Evolutionary conservation across 2,888 invertebrate species (phyloP).

Genomic region (Fabriciana adippe): DNA sequence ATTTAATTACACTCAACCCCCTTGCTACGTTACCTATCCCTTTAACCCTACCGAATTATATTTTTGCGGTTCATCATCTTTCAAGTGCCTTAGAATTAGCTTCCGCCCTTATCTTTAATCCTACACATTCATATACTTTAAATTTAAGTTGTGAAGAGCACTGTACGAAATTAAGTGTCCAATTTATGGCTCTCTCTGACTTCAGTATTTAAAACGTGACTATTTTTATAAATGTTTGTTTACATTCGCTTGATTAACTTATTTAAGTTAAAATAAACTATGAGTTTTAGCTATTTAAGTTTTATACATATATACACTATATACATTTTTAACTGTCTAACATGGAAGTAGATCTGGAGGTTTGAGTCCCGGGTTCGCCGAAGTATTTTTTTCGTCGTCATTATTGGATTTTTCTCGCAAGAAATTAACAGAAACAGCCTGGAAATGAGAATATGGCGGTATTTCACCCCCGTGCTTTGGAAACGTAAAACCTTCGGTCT

Average conservation of each 20-base stretch:
- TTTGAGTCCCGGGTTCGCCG: no score
- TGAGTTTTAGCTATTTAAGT: no score
- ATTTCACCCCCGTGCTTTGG: no score
- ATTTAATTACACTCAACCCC: slow-evolving; percentile 3
- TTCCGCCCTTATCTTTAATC: slow-evolving; percentile 31
- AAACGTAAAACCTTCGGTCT: no score
- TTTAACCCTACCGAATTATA: slow-evolving; percentile 26
- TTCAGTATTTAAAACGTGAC: slow-evolving; percentile 20
- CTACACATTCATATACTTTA: slow-evolving; percentile 26
- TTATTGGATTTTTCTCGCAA: no score
- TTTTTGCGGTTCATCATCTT: slow-evolving; percentile 28
- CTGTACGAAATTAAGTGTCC: slow-evolving; percentile 24
- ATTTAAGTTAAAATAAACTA: no score
- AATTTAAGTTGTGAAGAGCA: slow-evolving; percentile 29
- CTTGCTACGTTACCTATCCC: background rate
- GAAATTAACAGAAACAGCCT: no score
- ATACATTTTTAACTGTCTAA: no score
- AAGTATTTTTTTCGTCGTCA: no score
- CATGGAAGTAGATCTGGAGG: no score
- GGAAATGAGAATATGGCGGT: no score
- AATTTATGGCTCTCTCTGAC: slow-evolving; percentile 19
- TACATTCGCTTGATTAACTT: slow-evolving; percentile 7
- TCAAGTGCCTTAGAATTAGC: slow-evolving; percentile 26
- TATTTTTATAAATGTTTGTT: slow-evolving; percentile 16
- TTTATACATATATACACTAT: no score